Conservation (phyloP, 2,797 vertebrate genomes). For the Takifugu ocellatus region DNA sequence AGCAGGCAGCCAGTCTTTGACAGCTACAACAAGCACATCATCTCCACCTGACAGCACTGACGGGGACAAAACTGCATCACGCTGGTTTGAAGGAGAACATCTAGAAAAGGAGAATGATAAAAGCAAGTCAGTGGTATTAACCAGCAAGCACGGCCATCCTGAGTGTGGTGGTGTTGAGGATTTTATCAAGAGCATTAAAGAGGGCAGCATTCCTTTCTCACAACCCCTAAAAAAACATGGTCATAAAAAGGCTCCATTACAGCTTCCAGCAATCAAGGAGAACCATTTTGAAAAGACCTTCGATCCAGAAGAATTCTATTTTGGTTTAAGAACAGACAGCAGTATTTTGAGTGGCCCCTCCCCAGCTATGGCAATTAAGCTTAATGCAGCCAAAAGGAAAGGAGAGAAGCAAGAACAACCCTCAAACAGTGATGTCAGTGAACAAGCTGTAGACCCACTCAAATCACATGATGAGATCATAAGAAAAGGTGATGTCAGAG, state of each 20-base stretch:
- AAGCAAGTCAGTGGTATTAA: conserved; percentile 63
- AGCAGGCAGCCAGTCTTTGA: background rate
- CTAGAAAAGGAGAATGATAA: conserved; percentile 56
- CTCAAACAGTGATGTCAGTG: conserved; percentile 10
- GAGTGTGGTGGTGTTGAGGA: conserved; percentile 83
- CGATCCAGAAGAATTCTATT: conserved; percentile 84
- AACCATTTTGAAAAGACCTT: conserved; percentile 88
- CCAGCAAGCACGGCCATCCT: conserved; percentile 74
- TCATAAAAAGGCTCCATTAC: conserved; percentile 75
- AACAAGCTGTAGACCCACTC: conserved; percentile 36
- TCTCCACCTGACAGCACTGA: conserved; percentile 12
- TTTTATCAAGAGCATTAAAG: conserved; percentile 89
- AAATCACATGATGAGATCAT: conserved; percentile 53
- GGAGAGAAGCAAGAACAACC: conserved; percentile 71
- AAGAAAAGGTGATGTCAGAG: conserved; percentile 55
- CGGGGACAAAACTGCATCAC: conserved; percentile 58
- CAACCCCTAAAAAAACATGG: conserved; percentile 84
- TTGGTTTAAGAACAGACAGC: conserved; percentile 82
- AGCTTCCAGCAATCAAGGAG: conserved; percentile 93
- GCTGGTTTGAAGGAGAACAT: conserved; percentile 77
- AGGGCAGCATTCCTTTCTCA: conserved; percentile 80
- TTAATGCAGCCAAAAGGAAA: conserved; percentile 77
- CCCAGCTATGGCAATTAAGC: conserved; percentile 82
- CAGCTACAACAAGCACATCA: conserved; percentile 15
- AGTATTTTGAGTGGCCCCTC: conserved; percentile 69